Conservation (phyloP, 2,113 vertebrate species). For the Plecotus auritus region DNA sequence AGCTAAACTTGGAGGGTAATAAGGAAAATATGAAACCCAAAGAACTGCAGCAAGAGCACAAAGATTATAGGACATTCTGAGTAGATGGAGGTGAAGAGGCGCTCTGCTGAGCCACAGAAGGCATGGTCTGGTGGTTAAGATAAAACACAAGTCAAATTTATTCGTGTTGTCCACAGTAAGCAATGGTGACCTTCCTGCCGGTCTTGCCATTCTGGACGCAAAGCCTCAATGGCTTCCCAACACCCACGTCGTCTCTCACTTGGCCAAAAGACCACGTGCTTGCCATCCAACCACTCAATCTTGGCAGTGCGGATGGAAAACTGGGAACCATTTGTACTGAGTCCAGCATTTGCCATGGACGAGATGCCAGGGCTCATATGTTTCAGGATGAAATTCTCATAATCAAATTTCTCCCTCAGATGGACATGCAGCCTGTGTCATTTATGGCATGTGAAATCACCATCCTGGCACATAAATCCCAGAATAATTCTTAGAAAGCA, state of each 20-base stretch:
- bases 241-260: constrained; percentile 84
- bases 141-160: constrained; percentile 39
- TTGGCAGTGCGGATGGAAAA: constrained; percentile 83
- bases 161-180: constrained; percentile 90
- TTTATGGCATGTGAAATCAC: constrained; percentile 93
- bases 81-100: neutral
- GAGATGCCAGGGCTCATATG: constrained; percentile 86
- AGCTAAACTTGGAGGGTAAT: neutral
- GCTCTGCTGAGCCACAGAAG: neutral
- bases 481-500: constrained; percentile 93
- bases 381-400: constrained; percentile 95
- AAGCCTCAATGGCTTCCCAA: constrained; percentile 84
- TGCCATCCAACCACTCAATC: neutral
- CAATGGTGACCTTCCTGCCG: constrained; percentile 83
- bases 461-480: constrained; percentile 94
- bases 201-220: constrained; percentile 85
- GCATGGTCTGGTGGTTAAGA: neutral
- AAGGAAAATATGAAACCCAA: neutral
- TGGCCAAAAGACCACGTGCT: constrained; percentile 83
- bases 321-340: constrained; percentile 95
- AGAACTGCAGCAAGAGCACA: neutral
- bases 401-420: constrained; percentile 90
- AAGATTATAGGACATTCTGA: neutral
- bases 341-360: constrained; percentile 95
- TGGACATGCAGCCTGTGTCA: constrained; percentile 87